A percentile compares a stretch with the other conserved stretches of the same genome.
Conservation (phyloP, 2,113 vertebrate genomes). For the Oenanthe oenanthe region DNA sequence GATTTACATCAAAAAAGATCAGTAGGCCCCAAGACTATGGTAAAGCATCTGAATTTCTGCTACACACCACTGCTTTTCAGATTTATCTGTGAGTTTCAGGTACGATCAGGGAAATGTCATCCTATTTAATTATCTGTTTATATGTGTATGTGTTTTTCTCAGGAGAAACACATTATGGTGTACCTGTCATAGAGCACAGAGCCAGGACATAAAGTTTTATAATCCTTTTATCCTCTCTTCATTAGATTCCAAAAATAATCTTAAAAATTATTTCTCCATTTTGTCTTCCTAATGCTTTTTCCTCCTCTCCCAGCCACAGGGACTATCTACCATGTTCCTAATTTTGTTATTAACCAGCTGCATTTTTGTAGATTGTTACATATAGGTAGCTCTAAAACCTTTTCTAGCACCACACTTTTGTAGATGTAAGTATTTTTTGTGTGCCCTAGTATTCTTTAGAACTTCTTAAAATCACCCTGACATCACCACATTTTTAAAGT, state of each 20-base stretch:
- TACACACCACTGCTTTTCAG: neutral
- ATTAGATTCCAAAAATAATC: neutral
- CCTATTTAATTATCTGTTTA: neutral
- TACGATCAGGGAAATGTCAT: neutral
- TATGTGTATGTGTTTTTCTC: neutral
- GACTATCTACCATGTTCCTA: neutral
- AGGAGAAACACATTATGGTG: neutral
- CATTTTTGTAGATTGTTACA: neutral
- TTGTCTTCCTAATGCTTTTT: neutral
- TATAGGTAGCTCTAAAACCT: neutral
- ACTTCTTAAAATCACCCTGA: neutral
- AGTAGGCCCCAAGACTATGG: neutral
- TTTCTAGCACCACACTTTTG: neutral
- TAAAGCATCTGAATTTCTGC: neutral
- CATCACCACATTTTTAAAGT: neutral
- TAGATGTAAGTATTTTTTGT: neutral
- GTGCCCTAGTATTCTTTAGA: neutral
- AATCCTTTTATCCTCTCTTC: neutral
- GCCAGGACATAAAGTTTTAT: neutral
- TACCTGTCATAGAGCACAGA: neutral
- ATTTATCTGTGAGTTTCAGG: neutral
- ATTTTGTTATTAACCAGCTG: neutral
- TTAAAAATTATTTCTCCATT: neutral
- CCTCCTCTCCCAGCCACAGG: neutral
- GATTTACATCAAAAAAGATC: neutral